A percentile compares a stretch with the other conserved stretches of the same genome.
Conservation (phyloP, 2,797 vertebrate genomes). For the Microctenopoma steveboyesi region DNA sequence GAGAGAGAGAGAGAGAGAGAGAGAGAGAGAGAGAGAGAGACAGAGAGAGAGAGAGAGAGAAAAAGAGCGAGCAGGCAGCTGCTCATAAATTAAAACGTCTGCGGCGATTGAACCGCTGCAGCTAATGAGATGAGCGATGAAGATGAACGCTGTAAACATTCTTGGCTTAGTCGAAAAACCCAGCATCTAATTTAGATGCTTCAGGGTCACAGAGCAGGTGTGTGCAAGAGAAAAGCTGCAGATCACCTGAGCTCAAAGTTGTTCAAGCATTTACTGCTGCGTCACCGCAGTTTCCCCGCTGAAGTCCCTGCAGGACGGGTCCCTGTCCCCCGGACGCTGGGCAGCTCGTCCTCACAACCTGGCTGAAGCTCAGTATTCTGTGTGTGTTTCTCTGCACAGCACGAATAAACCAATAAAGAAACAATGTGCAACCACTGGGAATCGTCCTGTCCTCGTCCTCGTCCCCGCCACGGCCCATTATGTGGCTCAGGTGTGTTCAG, state of each 20-base stretch:
- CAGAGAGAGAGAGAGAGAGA: no score
- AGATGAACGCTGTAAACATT: conserved; percentile 43
- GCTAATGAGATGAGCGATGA: conserved; percentile 33
- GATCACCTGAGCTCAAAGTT: conserved; percentile 33
- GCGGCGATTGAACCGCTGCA: neutral
- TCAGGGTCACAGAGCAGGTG: neutral
- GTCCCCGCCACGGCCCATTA: no score
- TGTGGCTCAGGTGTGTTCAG: no score
- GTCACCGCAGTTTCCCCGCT: neutral
- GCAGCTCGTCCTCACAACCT: no score
- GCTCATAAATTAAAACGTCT: conserved; percentile 30
- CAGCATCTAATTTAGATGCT: conserved; percentile 14
- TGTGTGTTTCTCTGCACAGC: no score
- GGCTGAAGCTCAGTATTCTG: no score
- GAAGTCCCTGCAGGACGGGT: neutral
- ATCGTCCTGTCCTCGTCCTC: no score
- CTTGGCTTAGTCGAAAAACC: neutral
- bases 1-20: no score
- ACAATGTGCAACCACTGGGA: no score
- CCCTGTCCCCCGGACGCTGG: no score
- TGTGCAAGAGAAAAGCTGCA: neutral
- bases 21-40: no score
- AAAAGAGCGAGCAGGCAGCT: neutral
- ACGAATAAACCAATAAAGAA: no score
- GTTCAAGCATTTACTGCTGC: conserved; percentile 11